These are phyloP conservation scores for Thera obeliscata DNA, from an alignment of 2,888 invertebrate species.

Conservation along the genomic window DNA sequence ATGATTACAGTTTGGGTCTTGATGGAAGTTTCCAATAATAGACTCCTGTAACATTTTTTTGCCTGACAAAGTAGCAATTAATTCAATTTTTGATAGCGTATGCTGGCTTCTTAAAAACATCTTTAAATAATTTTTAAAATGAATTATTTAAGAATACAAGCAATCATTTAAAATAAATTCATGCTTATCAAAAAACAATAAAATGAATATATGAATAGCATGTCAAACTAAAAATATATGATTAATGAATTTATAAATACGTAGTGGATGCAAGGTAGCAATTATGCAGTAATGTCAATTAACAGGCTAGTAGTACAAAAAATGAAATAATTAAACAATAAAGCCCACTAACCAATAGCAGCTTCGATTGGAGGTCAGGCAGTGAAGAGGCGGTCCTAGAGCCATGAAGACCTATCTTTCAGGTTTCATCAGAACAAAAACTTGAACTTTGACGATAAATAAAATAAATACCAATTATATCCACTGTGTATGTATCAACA, in stretches of 20 bases:
- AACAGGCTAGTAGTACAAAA: slow-evolving; percentile 3
- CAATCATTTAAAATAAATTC: no score
- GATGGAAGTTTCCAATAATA: no score
- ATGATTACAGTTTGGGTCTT: no score
- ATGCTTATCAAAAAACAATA: no score
- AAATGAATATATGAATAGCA: not conserved
- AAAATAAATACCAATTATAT: slow-evolving; percentile 8
- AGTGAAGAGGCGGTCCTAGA: slow-evolving; percentile 35
- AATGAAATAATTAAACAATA: slow-evolving; percentile 23
- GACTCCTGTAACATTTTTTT: no score
- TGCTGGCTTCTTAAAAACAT: no score
- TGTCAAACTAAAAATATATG: no score
- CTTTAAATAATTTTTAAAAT: no score
- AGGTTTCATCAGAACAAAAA: slow-evolving; percentile 27
- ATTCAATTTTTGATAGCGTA: no score
- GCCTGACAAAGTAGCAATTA: no score
- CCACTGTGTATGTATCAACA: not conserved
- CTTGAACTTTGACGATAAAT: slow-evolving; percentile 18
- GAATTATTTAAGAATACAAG: no score
- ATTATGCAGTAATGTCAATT: slow-evolving; percentile 28
- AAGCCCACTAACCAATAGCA: slow-evolving; percentile 29
- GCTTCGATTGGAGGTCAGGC: slow-evolving; percentile 9
- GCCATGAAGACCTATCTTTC: slow-evolving; percentile 27
- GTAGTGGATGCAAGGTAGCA: not conserved
- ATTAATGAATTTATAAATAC: not conserved